Evolutionary conservation across 2,113 vertebrate genomes (phyloP).

Genomic region (Chionomys nivalis): DNA sequence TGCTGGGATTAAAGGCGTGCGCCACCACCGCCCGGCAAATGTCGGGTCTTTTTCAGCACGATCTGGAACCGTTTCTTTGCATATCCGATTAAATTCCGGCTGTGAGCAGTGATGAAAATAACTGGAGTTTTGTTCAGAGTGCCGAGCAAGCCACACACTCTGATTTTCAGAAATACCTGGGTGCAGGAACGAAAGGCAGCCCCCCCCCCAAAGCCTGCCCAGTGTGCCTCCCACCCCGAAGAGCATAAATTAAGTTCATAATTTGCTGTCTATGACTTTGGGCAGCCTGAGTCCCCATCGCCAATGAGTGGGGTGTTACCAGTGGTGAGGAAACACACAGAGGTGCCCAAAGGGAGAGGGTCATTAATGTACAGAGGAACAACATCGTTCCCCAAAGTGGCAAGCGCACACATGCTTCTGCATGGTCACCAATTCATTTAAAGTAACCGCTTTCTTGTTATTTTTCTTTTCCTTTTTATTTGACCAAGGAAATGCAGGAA

Average conservation of each 20-base stretch:
- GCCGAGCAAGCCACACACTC: slow-evolving; percentile 87
- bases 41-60: slow-evolving; percentile 65
- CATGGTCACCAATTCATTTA: not conserved
- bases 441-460: slow-evolving; percentile 58
- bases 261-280: slow-evolving; percentile 88
- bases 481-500: slow-evolving; percentile 71
- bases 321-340: slow-evolving; percentile 71
- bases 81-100: slow-evolving; percentile 69
- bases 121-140: slow-evolving; percentile 74
- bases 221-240: slow-evolving; percentile 85
- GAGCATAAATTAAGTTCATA: slow-evolving; percentile 81
- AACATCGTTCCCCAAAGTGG: slow-evolving; percentile 71
- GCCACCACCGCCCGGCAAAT: too few species aligned
- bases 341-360: slow-evolving; percentile 89
- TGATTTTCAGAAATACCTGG: slow-evolving; percentile 86
- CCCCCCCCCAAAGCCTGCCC: slow-evolving; percentile 82
- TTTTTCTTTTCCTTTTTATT: slow-evolving; percentile 64
- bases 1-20: too few species aligned
- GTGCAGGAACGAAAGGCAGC: slow-evolving; percentile 87
- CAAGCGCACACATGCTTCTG: not conserved
- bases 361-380: slow-evolving; percentile 62
- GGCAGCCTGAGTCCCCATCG: slow-evolving; percentile 84
- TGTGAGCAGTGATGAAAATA: slow-evolving; percentile 56
- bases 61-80: slow-evolving; percentile 70
- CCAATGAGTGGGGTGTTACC: slow-evolving; percentile 84